A percentile compares a stretch with the other conserved stretches of the same genome.
Evolutionary conservation across 1,140 invertebrate species (phyloP).

Genomic region (Monochamus saltuarius): DNA sequence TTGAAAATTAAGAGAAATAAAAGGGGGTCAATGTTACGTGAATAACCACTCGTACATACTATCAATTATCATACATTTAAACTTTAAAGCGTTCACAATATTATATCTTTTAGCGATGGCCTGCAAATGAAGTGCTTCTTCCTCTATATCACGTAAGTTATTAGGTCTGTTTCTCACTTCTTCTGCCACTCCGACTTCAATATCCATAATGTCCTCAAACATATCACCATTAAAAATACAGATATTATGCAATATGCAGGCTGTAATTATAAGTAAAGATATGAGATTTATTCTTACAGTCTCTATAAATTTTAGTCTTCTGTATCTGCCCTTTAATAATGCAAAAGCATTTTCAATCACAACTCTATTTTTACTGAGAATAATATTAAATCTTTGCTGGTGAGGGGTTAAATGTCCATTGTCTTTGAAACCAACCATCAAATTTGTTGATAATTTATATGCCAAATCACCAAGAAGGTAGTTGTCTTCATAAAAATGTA

Average conservation of each 20-base stretch:
- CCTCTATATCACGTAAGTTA: too few relatives aligned
- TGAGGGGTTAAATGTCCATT: constrained; percentile 1
- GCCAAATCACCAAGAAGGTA: neutral
- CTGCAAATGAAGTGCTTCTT: too few relatives aligned
- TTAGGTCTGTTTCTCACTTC: too few relatives aligned
- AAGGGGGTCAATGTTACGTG: too few relatives aligned
- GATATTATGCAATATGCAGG: constrained; percentile 13
- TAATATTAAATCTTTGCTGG: constrained; percentile 15
- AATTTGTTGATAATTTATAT: constrained; percentile 11
- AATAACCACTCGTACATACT: too few relatives aligned
- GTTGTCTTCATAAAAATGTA: too few relatives aligned
- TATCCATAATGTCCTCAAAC: neutral
- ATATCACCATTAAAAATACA: constrained; percentile 19
- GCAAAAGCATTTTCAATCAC: constrained; percentile 24
- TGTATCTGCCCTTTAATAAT: constrained; percentile 22
- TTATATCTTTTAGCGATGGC: too few relatives aligned
- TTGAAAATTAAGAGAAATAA: too few relatives aligned
- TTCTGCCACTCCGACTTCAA: neutral
- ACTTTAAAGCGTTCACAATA: too few relatives aligned
- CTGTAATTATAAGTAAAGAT: neutral
- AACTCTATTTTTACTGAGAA: constrained; percentile 4
- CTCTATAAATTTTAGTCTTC: constrained; percentile 12
- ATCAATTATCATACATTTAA: too few relatives aligned
- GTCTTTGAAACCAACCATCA: constrained; percentile 15
- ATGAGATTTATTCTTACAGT: constrained; percentile 5